These are phyloP conservation scores for Caenorhabditis zanzibari DNA, from an alignment of 2,888 invertebrate species.

Conservation along the genomic window DNA sequence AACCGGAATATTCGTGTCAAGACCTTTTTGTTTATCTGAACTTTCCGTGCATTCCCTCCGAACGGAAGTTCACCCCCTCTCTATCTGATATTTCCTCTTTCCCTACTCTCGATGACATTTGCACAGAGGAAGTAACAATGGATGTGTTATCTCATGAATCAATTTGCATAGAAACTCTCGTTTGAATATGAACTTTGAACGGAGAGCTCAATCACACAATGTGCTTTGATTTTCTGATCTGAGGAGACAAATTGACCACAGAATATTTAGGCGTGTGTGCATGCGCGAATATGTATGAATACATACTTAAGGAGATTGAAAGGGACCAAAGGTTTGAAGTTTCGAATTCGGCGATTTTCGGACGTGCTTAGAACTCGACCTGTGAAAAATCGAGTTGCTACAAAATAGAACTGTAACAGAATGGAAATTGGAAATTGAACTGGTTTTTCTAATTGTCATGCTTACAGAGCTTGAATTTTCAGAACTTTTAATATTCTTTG, in stretches of 20 bases:
- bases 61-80: too few relatives aligned
- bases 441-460: too few relatives aligned
- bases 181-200: neutral
- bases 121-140: neutral
- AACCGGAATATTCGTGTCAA: too few relatives aligned
- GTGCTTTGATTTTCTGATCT: conserved; percentile 15
- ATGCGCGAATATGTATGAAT: conserved; percentile 1
- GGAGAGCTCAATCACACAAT: neutral
- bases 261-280: neutral
- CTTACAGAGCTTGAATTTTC: too few relatives aligned
- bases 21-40: too few relatives aligned
- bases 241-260: neutral
- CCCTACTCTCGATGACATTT: conserved; percentile 8
- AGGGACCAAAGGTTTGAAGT: neutral
- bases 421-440: too few relatives aligned
- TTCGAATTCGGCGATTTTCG: neutral
- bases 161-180: neutral
- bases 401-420: too few relatives aligned
- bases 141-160: neutral
- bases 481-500: too few relatives aligned
- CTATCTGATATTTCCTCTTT: neutral
- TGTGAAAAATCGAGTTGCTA: too few relatives aligned
- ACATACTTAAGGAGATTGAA: neutral
- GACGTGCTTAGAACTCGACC: too few relatives aligned
- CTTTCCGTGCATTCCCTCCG: too few relatives aligned